Base-by-base conservation (phyloP, 2,113 vertebrate genomes). In the Pseudorhombus dupliciocellatus region DNA sequence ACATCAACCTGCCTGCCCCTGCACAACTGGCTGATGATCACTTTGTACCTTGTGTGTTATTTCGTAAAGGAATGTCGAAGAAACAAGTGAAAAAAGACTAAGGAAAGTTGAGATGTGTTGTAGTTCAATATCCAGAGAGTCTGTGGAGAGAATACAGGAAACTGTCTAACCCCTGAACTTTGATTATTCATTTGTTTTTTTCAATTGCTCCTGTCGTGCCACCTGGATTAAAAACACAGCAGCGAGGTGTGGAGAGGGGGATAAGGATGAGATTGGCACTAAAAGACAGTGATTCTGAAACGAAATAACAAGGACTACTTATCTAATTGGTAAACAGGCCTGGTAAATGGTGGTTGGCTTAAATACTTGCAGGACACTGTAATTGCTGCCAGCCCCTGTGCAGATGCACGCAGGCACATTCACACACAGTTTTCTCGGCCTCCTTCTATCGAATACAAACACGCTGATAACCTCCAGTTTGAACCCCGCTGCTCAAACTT, bases 271-370 rank as follows among this genome's bases (percentile, higher is more conserved):
- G 90, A 84, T 81, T 73, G 66, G 91, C 88, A 89, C 85, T 82
- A 89, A 93, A 81, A 89, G 82, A 91, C 90, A 93, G 89, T 86
- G 84, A 92, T 87, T 76, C 89, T 79, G 86, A 91, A 92, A 90
- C 77, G 90, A 89, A 90, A 83, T 93, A 92, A 93, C 91, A 93
- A 92, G 87, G 87, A 89, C 93, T 90, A 84, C 90, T 89, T 91
- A 94, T 91, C 93, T 94, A 93, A 95, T 95, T 93, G 93, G 92
- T 93, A 93, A 91, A 92, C 86, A 90, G 87, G 89, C 86, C 90
- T 92, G 90, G 89, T 92, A 88, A 91, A 90, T 90, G 87, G 91
- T 73, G 89, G 91, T 90, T 84, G 91, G 92, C 92, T 93, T 94
- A 95, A 96, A 92, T 59, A 91, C 92, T 93, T 89, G 90, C 94